phyloP scores from a whole-genome alignment of 2,888 invertebrate species.

The Altica lythri region DNA sequence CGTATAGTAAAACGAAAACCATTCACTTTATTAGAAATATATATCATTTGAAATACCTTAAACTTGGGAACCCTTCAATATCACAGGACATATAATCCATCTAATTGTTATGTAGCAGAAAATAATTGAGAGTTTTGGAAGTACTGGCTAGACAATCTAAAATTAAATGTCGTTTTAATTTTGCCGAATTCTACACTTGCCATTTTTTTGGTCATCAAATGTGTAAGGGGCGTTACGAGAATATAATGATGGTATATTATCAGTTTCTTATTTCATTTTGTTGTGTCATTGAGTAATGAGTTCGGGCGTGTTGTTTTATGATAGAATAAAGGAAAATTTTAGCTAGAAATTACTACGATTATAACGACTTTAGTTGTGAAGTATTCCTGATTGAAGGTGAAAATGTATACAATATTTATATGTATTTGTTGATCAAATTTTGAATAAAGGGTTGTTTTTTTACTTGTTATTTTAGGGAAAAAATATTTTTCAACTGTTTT shows the following conservation, averaged over 20 bases:
- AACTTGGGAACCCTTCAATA: constrained; percentile 20
- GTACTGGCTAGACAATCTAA: constrained; percentile 23
- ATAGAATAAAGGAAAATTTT: background rate
- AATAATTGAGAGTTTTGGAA: constrained; percentile 23
- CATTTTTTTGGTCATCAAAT: constrained; percentile 23
- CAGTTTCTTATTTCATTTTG: constrained; percentile 13
- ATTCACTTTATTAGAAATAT: constrained; percentile 20
- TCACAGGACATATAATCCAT: constrained; percentile 13
- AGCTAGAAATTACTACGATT: no score
- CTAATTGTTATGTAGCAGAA: constrained; percentile 15
- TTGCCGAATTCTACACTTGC: constrained; percentile 24
- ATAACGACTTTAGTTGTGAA: no score
- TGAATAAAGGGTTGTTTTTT: no score
- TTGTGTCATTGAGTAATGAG: constrained; percentile 25
- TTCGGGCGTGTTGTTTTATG: constrained; percentile 11
- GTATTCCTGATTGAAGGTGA: no score
- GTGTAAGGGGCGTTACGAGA: constrained; percentile 17
- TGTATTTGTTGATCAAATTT: no score
- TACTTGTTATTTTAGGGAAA: no score
- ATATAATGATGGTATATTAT: constrained; percentile 20
- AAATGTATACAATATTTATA: no score
- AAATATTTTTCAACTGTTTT: no score
- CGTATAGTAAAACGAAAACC: constrained; percentile 13
- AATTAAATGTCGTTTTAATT: constrained; percentile 26
- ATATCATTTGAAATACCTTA: constrained; percentile 18